Evolutionary conservation across 2,797 vertebrate genomes (phyloP).

Genomic region (Hippocampus kuda): DNA sequence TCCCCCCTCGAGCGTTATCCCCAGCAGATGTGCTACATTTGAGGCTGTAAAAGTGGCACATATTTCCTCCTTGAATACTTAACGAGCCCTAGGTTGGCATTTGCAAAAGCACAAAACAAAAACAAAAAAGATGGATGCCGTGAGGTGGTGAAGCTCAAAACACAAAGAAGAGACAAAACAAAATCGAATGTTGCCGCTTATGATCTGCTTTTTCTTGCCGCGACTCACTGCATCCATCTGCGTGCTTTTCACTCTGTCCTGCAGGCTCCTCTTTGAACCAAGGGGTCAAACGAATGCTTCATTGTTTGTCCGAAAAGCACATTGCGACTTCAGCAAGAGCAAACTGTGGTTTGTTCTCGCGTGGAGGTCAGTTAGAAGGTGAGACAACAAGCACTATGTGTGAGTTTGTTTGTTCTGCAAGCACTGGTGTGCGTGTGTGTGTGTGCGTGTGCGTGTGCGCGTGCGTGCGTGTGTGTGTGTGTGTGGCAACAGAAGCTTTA

Average conservation of each 20-base stretch:
- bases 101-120: not conserved
- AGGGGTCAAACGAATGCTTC: not conserved
- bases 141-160: not conserved
- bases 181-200: not conserved
- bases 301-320: not conserved
- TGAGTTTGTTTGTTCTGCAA: not conserved
- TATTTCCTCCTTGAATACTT: not conserved
- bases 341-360: not conserved
- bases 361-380: not conserved
- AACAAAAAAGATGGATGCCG: not conserved
- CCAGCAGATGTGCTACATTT: not conserved
- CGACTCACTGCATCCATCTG: not conserved
- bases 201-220: constrained; percentile 1
- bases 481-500: not conserved
- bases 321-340: not conserved
- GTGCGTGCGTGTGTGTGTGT: not conserved
- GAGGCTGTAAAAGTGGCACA: not conserved
- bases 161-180: not conserved
- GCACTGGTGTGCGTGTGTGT: not conserved
- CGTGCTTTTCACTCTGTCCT: not conserved
- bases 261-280: not conserved
- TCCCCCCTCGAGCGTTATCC: not conserved
- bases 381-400: not conserved
- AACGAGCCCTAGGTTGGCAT: not conserved
- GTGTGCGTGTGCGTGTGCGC: not conserved